A percentile compares a stretch with the other conserved stretches of the same genome.
phyloP scores from a whole-genome alignment of 2,888 invertebrate genomes.

The Drosophila merina region DNA sequence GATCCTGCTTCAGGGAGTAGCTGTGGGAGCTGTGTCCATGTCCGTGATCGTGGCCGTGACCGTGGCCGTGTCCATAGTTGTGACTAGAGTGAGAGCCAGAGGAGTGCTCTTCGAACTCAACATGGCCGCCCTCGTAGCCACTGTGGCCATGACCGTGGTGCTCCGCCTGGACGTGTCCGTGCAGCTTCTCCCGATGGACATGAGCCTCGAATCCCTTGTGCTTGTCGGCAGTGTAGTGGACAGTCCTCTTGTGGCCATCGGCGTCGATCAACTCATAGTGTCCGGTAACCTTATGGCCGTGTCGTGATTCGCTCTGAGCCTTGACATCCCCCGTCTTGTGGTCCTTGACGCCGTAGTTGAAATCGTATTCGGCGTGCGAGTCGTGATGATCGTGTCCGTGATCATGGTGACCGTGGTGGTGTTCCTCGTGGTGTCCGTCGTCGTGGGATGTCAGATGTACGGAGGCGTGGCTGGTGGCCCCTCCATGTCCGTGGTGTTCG shows the following conservation, averaged over 20 bases:
- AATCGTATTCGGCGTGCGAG: constrained; percentile 72
- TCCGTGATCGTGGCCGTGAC: constrained; percentile 43
- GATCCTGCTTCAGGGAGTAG: constrained; percentile 69
- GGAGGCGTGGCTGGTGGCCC: constrained; percentile 74
- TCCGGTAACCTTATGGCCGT: constrained; percentile 77
- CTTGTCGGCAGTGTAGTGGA: constrained; percentile 77
- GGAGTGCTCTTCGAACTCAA: constrained; percentile 68
- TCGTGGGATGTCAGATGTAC: constrained; percentile 75
- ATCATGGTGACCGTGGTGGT: constrained; percentile 55
- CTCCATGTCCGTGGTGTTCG: constrained; percentile 44
- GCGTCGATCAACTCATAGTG: constrained; percentile 79
- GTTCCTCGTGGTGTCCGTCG: constrained; percentile 29
- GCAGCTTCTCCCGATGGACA: constrained; percentile 69
- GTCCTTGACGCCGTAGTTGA: constrained; percentile 75
- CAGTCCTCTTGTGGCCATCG: constrained; percentile 79
- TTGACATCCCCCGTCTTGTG: constrained; percentile 76
- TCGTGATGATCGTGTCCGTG: constrained; percentile 54
- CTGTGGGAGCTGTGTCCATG: constrained; percentile 61
- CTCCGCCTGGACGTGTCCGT: constrained; percentile 57
- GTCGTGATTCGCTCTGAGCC: constrained; percentile 67
- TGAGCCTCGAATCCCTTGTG: constrained; percentile 76
- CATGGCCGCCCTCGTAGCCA: constrained; percentile 66
- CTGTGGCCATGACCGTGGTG: constrained; percentile 62
- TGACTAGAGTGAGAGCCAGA: constrained; percentile 37
- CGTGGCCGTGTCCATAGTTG: constrained; percentile 38